Percentiles rank a stretch among this genome's conserved stretches.
Evolutionary conservation across 2,888 invertebrate genomes (phyloP).

Genomic region (Rhamphomyia laevipes): DNA sequence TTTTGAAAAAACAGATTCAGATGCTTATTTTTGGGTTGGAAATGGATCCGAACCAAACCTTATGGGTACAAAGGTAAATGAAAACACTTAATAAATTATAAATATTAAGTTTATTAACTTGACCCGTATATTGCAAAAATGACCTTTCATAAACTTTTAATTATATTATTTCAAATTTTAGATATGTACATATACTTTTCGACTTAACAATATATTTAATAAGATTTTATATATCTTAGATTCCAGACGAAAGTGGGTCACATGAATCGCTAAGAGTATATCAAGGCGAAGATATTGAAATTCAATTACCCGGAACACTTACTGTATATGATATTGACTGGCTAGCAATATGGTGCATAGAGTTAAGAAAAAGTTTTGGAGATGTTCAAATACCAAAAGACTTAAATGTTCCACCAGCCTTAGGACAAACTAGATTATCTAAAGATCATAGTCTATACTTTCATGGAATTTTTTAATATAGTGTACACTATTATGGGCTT

Average conservation of each 20-base stretch:
- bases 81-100: background rate
- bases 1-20: conserved; percentile 84
- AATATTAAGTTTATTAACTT: background rate
- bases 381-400: conserved; percentile 79
- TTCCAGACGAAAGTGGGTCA: conserved; percentile 82
- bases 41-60: conserved; percentile 70
- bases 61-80: conserved; percentile 61
- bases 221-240: conserved; percentile 33
- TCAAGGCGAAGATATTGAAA: conserved; percentile 84
- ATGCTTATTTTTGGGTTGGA: conserved; percentile 92
- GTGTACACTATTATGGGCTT: no score
- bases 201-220: conserved; percentile 5
- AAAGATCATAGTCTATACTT: no score
- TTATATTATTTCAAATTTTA: background rate
- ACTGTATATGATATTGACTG: conserved; percentile 87
- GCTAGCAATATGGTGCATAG: conserved; percentile 87
- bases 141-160: background rate
- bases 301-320: conserved; percentile 70
- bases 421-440: conserved; percentile 83
- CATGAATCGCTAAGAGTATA: conserved; percentile 70
- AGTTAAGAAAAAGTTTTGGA: conserved; percentile 80
- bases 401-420: conserved; percentile 77
- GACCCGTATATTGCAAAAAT: background rate
- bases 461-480: no score
- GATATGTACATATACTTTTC: background rate